These are phyloP conservation scores for Gortyna flavago DNA, from an alignment of 2,888 invertebrate species.

Conservation along the genomic window DNA sequence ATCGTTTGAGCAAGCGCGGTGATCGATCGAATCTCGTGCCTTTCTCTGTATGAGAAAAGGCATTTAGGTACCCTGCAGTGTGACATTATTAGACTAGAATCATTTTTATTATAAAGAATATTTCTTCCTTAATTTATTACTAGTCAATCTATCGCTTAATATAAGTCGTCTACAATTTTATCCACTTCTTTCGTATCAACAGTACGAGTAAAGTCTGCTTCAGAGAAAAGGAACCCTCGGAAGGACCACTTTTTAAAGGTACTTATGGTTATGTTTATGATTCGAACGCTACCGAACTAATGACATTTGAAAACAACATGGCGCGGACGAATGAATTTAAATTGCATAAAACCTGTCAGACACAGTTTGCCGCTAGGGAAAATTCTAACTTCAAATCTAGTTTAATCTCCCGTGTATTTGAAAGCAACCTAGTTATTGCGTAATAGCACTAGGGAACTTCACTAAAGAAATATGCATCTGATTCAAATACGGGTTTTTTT, in stretches of 20 bases:
- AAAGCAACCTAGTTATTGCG: slow-evolving; percentile 8
- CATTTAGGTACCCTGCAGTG: neutral
- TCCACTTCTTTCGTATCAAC: neutral
- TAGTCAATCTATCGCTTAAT: neutral
- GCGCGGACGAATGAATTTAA: neutral
- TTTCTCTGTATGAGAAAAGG: too few relatives aligned
- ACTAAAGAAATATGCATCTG: too few relatives aligned
- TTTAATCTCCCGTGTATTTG: neutral
- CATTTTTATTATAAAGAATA: neutral
- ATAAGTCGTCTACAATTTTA: neutral
- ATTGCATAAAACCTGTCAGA: slow-evolving; percentile 11
- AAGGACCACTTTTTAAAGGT: too few relatives aligned
- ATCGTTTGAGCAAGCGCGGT: neutral
- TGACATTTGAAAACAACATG: slow-evolving; percentile 10
- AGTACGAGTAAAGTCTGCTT: too few relatives aligned
- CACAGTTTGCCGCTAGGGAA: neutral
- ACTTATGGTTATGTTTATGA: neutral
- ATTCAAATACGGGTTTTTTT: too few relatives aligned
- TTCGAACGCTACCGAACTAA: neutral
- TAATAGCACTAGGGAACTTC: neutral
- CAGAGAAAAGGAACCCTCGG: too few relatives aligned
- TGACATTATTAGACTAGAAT: neutral
- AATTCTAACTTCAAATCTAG: neutral
- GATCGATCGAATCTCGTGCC: neutral
- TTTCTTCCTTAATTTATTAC: neutral